phyloP scores from a whole-genome alignment of 2,888 invertebrate species.

The Lycophotia porphyrea region DNA sequence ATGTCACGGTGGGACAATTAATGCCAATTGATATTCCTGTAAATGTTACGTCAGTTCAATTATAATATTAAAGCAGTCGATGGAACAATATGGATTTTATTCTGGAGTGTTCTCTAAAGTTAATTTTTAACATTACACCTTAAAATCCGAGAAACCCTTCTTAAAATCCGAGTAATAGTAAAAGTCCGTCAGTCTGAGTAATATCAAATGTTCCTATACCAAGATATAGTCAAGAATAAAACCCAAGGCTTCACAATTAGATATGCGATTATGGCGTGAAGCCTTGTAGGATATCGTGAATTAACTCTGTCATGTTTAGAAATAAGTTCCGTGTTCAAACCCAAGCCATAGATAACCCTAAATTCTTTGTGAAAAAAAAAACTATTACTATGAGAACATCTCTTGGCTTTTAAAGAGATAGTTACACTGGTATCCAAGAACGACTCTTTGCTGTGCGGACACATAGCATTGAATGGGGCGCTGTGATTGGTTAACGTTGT shows the following conservation, averaged over 20 bases:
- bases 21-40: slow-evolving; percentile 36
- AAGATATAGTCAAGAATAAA: neutral
- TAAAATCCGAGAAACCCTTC: no score
- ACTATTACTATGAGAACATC: neutral
- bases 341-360: neutral
- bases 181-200: neutral
- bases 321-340: slow-evolving; percentile 32
- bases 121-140: neutral
- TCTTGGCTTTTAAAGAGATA: neutral
- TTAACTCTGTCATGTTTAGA: slow-evolving; percentile 22
- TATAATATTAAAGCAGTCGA: slow-evolving; percentile 2
- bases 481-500: no score
- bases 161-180: no score
- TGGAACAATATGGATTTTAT: slow-evolving; percentile 5
- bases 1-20: slow-evolving; percentile 24
- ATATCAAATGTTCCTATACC: slow-evolving; percentile 4
- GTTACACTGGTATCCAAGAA: no score
- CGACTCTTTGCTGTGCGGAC: no score
- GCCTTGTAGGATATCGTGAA: slow-evolving; percentile 34
- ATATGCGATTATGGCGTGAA: slow-evolving; percentile 50
- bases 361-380: neutral
- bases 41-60: slow-evolving; percentile 20
- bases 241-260: slow-evolving; percentile 56
- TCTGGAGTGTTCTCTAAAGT: neutral
- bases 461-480: no score